Evolutionary conservation across 2,113 vertebrate species (phyloP), one percentile per base, ranked within the genome.

Genomic region (Pseudolaguvia tuberculata): DNA sequence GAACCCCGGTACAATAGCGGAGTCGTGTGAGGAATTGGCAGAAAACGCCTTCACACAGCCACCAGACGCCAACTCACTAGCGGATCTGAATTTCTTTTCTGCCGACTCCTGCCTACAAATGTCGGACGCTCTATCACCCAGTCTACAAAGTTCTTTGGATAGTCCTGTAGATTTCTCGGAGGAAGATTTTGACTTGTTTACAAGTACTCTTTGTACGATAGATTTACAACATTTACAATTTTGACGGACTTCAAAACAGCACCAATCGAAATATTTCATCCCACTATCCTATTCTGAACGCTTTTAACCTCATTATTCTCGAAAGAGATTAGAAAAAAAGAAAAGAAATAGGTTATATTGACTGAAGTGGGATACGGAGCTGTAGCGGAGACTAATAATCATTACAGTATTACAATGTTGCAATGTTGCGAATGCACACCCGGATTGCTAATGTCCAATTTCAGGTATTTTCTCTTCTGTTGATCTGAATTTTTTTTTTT

Each of bases 171-270:
- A 91, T 72, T 94, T 98, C 85, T 95, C 93, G 27, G 94, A 96
- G 78, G 96, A 97, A 85, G 94, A 97, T 81, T 90, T 97, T 85
- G 96, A 97, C 80, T 85, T 96, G 68, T 97, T 98, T 83, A 92
- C 91, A 0, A 96, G 94, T 90, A 95, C 95, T 52, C 90, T 98
- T 82, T 96, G 95, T 85, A 87, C 92, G 20, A 93, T 95, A 84
- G 95, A 98, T 85, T 82, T 94, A 70, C 93, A 93, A 17, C 88
- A 93, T 73, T 85, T 96, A 63, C 89, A 92, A 79, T 96, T 95
- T 82, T 94, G 73, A 80, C 72, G n/a, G 45, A 72, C 29, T 69
- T 35, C 21, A 73, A 39, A 56, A 80, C 61, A 84, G 81, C 85
- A n/a, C n/a, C n/a, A 83, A 82, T 82, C 78, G 76, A 80, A 72